A percentile compares a stretch with the other conserved stretches of the same genome.
Conservation (phyloP, 1,140 invertebrate species). For the Leptinotarsa defecta region DNA sequence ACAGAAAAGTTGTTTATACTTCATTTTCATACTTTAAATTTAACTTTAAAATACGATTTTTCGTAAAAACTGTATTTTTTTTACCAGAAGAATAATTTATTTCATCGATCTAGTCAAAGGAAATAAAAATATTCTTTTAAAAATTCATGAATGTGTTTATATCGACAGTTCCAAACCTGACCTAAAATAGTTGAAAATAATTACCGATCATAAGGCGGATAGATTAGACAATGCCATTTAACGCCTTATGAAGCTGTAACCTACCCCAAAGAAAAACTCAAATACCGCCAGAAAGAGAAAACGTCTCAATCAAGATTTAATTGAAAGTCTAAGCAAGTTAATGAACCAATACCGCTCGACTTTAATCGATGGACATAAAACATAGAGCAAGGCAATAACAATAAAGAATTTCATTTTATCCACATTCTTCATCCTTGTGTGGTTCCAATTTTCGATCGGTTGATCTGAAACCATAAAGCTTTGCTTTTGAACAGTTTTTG, state of each 20-base stretch:
- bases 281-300: neutral
- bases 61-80: no score
- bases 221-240: no score
- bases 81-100: no score
- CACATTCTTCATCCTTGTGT: constrained; percentile 29
- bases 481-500: constrained; percentile 8
- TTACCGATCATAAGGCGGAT: no score
- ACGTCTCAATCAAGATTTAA: constrained; percentile 18
- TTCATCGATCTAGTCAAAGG: no score
- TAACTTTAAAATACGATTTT: no score
- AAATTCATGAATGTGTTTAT: no score
- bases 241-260: neutral
- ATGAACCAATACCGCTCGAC: constrained; percentile 16
- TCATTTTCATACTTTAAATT: no score
- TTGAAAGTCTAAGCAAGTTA: constrained; percentile 16
- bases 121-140: no score
- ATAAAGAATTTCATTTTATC: constrained; percentile 28
- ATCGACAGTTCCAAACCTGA: no score
- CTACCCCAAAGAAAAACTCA: neutral
- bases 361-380: constrained; percentile 18
- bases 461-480: constrained; percentile 8
- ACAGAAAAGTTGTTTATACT: no score
- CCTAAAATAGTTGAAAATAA: no score
- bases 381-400: constrained; percentile 18
- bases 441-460: constrained; percentile 8